These are phyloP conservation scores for Marmota monax DNA, from an alignment of 2,113 vertebrate genomes.

Conservation along the genomic window DNA sequence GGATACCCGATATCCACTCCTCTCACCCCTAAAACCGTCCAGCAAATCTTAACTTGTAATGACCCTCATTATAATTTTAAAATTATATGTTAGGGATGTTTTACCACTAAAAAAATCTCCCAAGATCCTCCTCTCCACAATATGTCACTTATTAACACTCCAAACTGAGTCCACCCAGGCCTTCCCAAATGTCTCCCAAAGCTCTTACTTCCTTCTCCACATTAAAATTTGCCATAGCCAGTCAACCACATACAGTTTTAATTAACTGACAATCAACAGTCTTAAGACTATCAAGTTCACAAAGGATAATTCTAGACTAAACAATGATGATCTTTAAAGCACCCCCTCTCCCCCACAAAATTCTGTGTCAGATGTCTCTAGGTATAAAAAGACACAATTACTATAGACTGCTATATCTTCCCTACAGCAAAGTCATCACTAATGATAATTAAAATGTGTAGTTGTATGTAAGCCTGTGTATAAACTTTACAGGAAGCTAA, in stretches of 20 bases:
- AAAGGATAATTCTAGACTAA: constrained; percentile 40
- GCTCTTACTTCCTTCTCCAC: background rate
- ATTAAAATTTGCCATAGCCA: constrained; percentile 34
- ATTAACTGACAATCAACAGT: background rate
- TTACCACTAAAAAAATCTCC: background rate
- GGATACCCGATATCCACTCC: background rate
- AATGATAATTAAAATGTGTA: constrained; percentile 7
- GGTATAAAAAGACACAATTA: constrained; percentile 17
- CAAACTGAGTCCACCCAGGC: background rate
- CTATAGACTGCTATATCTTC: background rate
- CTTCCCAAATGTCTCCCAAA: constrained; percentile 15
- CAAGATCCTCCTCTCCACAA: background rate
- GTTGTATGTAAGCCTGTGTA: background rate
- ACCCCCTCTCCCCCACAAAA: background rate
- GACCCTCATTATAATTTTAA: background rate
- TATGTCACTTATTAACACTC: background rate
- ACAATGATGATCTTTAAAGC: constrained; percentile 14
- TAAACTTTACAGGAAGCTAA: background rate
- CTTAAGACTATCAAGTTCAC: constrained; percentile 46
- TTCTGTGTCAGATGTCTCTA: background rate
- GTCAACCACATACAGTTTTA: background rate
- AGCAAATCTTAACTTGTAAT: constrained; percentile 48
- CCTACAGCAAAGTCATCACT: background rate
- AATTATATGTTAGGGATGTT: background rate
- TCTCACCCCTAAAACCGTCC: background rate